Base-by-base conservation (phyloP, 2,888 invertebrate species). In the Diloba caeruleocephala region DNA sequence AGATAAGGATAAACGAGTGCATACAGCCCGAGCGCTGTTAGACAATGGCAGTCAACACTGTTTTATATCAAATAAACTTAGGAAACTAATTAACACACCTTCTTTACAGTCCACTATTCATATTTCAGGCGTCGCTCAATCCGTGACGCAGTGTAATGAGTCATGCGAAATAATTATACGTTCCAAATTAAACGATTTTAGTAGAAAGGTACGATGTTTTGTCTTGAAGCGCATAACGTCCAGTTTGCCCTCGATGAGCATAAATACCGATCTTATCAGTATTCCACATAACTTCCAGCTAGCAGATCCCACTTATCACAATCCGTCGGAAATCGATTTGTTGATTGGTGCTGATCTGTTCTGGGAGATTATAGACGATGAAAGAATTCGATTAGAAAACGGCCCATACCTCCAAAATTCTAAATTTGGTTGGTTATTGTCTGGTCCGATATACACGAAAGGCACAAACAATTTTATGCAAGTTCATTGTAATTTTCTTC, bases 141-240 rank as follows among this genome's bases (percentile, higher is more conserved):
- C 45, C 15, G 41, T 51, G 26, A 31, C 42, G n/a, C 46, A 50
- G 15, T 56, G 25, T 17, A 44, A 26, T 26, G 31, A 50, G 14
- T 29, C 34, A 4, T 49, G 49, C 10, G 28, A 39, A n/a, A 34
- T 44, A 21, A 38, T 21, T 28, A 37, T 49, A 21, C 51, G 38
- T 23, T 54, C 42, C 2, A 34, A 50, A 37, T 25, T 34, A 36
- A 10, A 10, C 5, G 17, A 17, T 17, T 17, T 3, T 17, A 17
- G 17, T 17, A 31, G n/a, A 26, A 32, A 25, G 32, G 41, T 41
- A 26, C 10, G 31, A 46, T 46, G 38, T 32, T 38, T 25, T 25
- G 25, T 25, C 25, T 25, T 25, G 25, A 1, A 25, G 25, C 25
- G 25, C 7, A 25, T 25, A 17, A 17, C 17, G 4, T 6, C 5